phyloP scores from a whole-genome alignment of 2,113 vertebrate species.

The Misgurnus mizolepis region DNA sequence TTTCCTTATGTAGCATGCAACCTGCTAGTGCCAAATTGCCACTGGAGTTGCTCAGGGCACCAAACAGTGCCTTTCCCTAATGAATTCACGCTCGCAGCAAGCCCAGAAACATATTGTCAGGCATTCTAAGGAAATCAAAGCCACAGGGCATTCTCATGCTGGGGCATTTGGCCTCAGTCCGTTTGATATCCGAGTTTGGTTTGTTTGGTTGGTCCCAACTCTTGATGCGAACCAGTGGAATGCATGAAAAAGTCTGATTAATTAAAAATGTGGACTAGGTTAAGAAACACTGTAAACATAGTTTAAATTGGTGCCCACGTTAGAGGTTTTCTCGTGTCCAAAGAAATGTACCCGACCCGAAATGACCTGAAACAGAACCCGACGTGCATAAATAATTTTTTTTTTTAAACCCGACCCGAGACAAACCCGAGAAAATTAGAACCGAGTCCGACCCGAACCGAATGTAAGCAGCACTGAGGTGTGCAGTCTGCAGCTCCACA shows the following conservation, averaged over 20 bases:
- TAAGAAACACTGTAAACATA: no score
- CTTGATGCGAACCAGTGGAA: background rate
- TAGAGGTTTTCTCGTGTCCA: no score
- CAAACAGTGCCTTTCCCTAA: conserved; percentile 2
- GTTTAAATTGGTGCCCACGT: no score
- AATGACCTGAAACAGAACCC: no score
- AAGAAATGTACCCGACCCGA: no score
- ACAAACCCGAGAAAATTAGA: no score
- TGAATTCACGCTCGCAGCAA: conserved; percentile 21
- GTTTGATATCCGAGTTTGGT: background rate
- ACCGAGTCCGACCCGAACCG: no score
- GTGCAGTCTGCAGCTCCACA: no score
- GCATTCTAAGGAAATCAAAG: conserved; percentile 16
- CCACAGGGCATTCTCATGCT: background rate
- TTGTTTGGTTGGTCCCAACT: conserved; percentile 22
- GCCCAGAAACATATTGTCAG: conserved; percentile 20
- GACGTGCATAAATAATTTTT: no score
- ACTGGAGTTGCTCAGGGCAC: conserved; percentile 30
- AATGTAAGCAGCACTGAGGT: no score
- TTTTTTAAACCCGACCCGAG: no score
- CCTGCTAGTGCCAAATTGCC: conserved; percentile 30
- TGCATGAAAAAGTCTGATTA: background rate
- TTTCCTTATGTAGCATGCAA: conserved; percentile 2
- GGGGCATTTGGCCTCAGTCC: conserved; percentile 1
- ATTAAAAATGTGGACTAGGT: no score